These are phyloP conservation scores for Scaeva pyrastri DNA, from an alignment of 2,888 invertebrate species.

Conservation along the genomic window DNA sequence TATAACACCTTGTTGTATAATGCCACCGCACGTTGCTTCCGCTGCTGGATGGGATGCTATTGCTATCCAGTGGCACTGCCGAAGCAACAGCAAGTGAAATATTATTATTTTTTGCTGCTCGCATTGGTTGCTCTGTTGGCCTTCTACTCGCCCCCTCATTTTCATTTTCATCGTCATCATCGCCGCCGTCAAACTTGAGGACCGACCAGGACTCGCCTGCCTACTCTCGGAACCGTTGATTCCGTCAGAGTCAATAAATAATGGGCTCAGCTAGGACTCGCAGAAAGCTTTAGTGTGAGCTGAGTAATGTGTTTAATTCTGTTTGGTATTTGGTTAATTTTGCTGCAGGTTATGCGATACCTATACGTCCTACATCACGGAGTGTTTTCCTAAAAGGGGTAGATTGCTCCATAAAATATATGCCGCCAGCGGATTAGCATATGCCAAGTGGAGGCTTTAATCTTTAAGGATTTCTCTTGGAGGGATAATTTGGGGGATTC, in stretches of 20 bases:
- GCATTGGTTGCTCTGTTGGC: constrained; percentile 37
- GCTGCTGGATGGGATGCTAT: neutral
- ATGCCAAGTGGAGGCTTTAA: constrained; percentile 10
- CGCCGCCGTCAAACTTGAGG: constrained; percentile 37
- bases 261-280: constrained; percentile 55
- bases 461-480: neutral
- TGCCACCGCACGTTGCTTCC: neutral
- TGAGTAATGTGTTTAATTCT: constrained; percentile 72
- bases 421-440: neutral
- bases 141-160: neutral
- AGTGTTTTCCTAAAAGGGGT: neutral
- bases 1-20: constrained; percentile 66
- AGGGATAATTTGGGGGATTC: neutral
- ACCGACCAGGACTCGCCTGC: constrained; percentile 10
- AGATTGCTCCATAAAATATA: neutral
- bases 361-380: neutral
- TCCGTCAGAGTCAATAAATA: constrained; percentile 70
- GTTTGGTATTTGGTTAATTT: constrained; percentile 71
- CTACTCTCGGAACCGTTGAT: constrained; percentile 36
- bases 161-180: neutral
- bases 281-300: constrained; percentile 45
- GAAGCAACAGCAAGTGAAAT: constrained; percentile 63
- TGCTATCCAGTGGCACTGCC: neutral
- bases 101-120: constrained; percentile 61
- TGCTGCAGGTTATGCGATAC: constrained; percentile 45